Base-by-base conservation (phyloP, 2,888 invertebrate genomes). In the Drosophila cyrtoloma region DNA sequence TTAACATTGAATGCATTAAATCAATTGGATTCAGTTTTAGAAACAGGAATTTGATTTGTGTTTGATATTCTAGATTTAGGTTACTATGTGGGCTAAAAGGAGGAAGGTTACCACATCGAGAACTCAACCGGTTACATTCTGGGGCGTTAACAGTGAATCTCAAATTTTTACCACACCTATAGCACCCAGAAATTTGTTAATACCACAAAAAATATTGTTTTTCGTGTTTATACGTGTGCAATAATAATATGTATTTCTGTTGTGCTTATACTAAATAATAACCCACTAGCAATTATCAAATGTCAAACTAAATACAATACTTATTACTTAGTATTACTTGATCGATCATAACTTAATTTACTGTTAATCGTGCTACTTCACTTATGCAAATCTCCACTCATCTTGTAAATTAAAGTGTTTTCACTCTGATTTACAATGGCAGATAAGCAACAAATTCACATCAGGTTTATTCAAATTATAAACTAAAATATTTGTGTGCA, bases 301-400 rank as follows among this genome's bases (percentile, higher is more conserved):
- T 28, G 14, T 51, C 51, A 57, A 57, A 35, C 35, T 26, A 57
- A 68, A 57, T 52, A 60, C 28, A 59, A 71, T 59, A 70, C 53
- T 28, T 44, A 59, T 28, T 35, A 30, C 32, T 26, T 37, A 7
- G 26, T 32, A 37, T 35, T 53, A 55, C 28, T 16, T 39, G 32
- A 71, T 60, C 32, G 47, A 71, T 30, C 28, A 42, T 35, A 39
- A 33, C 47, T 47, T 26, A 28, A 26, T 51, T 5, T 7, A 64
- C 12, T 28, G 16, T 61, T 52, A 35, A 26, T 26, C 5, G 12
- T 44, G 12, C 12, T 44, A 47, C 16, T 35, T 58, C 26, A 26
- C 26, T 44, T 58, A 33, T 39, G 60, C 22, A 58, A 28, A 58
- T 4, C 35, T 16, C 19, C 22, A 35, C 14, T 68, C 16, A 70